Base-by-base conservation (phyloP, 1,140 invertebrate genomes). In the Drosophila sulfurigaster region DNA sequence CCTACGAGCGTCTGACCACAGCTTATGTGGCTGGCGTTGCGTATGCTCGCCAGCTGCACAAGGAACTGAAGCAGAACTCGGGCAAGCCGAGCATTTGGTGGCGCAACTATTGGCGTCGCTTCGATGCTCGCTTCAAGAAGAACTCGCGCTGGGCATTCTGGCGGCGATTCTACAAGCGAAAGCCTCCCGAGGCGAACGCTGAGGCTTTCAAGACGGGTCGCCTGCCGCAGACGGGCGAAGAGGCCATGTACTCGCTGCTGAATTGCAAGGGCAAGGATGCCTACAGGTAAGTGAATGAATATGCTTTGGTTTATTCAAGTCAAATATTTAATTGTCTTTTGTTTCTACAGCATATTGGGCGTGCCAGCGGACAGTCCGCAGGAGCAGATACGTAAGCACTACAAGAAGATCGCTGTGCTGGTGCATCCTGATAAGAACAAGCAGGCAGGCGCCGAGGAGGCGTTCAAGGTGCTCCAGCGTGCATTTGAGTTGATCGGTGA, bases 361-460 rank as follows among this genome's bases (percentile, higher is more conserved):
- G 96, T 99, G 2, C 96, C 96, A 48, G 95, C 95, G 51, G 95
- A 96, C 51, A 98, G 97, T 91, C 95, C 96, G 15, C 98, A 99
- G 90, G 98, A 99, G 81, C 97, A 98, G 82, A 98, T 99, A 82
- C 98, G 98, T 87, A 96, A 96, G 82, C 98, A 99, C 94, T 99
- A 98, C 91, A 96, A 97, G 85, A 95, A 96, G 78, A 98, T 99
- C 93, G 98, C 98, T 3, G 96, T 98, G 87, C 94, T 99, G 10
- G 98, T 99, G 48, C 98, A 99, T 94, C 98, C 98, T 0, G 98
- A 98, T 91, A 99, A 99, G 94, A 99, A 99, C 93, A 96, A 96
- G 89, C 97, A 98, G 92, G 96, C 97, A 7, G 98, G 98, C 54
- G 97, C 98, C 6, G 98, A 99, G 92, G 98, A 99, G 93, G 98